Evolutionary conservation across 2,797 vertebrate genomes (phyloP).

Genomic region (Myotis planiceps): DNA sequence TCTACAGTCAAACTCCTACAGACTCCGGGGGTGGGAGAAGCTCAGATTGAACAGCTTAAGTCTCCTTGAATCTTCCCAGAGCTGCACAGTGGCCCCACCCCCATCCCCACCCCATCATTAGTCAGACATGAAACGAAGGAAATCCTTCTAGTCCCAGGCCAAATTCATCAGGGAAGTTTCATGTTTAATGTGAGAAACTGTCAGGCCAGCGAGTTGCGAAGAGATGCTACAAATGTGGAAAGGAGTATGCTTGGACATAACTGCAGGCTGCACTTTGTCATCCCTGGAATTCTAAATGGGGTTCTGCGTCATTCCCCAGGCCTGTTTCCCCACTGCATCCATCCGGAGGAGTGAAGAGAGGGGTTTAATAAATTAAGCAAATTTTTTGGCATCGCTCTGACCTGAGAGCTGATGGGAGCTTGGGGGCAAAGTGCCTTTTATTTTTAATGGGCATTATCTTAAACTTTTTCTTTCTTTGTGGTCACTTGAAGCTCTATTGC

Average conservation of each 20-base stretch:
- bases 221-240: neutral
- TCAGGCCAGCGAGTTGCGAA: neutral
- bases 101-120: neutral
- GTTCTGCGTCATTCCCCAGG: neutral
- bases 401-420: conserved; percentile 63
- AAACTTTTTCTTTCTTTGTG: neutral
- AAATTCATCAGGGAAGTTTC: neutral
- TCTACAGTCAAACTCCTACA: conserved; percentile 68
- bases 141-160: neutral
- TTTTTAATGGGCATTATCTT: conserved; percentile 50
- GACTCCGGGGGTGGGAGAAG: conserved; percentile 57
- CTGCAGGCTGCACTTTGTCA: neutral
- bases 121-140: conserved; percentile 6
- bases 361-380: conserved; percentile 43
- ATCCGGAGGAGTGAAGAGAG: neutral
- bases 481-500: conserved; percentile 72
- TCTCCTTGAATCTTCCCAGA: conserved; percentile 50
- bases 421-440: conserved; percentile 67
- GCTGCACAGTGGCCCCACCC: neutral
- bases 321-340: neutral
- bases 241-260: neutral
- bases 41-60: conserved; percentile 50
- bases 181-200: neutral
- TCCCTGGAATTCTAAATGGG: neutral
- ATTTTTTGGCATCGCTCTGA: conserved; percentile 54